Evolutionary conservation across 2,888 invertebrate genomes (phyloP).

Genomic region (Athetis lepigone): DNA sequence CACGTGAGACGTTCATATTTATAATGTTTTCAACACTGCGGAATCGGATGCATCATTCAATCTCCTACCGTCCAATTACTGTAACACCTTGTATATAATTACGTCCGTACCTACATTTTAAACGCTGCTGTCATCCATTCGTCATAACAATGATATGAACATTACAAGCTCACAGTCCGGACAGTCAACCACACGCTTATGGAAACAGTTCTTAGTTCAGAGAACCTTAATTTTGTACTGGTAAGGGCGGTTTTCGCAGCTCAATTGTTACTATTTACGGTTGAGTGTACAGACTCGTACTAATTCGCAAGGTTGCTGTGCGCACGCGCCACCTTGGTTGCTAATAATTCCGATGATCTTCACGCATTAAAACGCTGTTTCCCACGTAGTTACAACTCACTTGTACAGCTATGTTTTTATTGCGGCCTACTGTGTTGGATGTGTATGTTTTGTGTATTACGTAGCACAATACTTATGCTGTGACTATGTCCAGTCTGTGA

Average conservation of each 20-base stretch:
- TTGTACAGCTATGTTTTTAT: conserved; percentile 39
- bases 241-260: conserved; percentile 14
- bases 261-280: conserved; percentile 7
- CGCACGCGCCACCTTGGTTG: conserved; percentile 86
- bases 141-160: conserved; percentile 68
- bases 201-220: background rate
- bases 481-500: background rate
- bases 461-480: background rate
- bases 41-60: conserved; percentile 34
- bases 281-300: conserved; percentile 56
- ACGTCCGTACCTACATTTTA: conserved; percentile 33
- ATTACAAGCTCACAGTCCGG: conserved; percentile 67
- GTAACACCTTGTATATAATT: conserved; percentile 33
- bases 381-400: conserved; percentile 74
- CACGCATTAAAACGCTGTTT: conserved; percentile 79
- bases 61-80: conserved; percentile 34
- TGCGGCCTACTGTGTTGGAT: conserved; percentile 34
- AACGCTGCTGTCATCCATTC: conserved; percentile 65
- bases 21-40: conserved; percentile 23
- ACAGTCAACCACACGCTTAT: conserved; percentile 11
- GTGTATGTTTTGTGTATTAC: conserved; percentile 11
- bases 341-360: conserved; percentile 84
- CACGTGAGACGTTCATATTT: conserved; percentile 21
- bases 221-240: conserved; percentile 11
- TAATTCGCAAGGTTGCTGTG: conserved; percentile 84